Evolutionary conservation across 2,888 invertebrate species (phyloP), one percentile per base, ranked within the genome.

Genomic region (Ptilodon capucinus): DNA sequence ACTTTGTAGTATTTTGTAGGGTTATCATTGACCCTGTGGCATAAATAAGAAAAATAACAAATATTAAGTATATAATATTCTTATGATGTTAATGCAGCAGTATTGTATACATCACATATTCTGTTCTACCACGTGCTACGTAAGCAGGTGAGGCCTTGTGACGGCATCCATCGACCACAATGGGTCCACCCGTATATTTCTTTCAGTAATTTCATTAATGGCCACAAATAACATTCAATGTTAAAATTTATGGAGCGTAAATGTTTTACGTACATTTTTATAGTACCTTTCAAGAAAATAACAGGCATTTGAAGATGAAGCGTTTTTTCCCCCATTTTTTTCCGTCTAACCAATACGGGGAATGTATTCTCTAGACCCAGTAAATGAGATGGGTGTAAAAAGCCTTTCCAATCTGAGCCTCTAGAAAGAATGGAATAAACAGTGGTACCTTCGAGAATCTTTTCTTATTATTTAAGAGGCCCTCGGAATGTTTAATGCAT

Each of bases 381-480:
- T 65, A 81, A 87, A 85, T 82, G 81, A 77, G 75, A 64, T 68
- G 74, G 74, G 80, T 82, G 82, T 82, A 79, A 85, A 85, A 87
- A 84, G 81, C 80, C 84, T 87, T 86, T 87, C 84, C 89, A 89
- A 89, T 89, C 88, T 84, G 81, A 77, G 74, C 81, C 77, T 79
- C 79, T 79, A 75, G 81, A 74, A 81, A 81, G 83, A 86, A 84
- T 81, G 74, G 80, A 79, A 84, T 87, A 85, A 84, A 86, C 84
- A 88, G 85, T 82, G 75, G 81, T 73, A 79, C 81, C 80, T 82
- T 71, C 56, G 76, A 68, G 74, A 79, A 82, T 81, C 70, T 80
- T 83, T 83, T 80, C 84, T 85, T 88, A 89, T 89, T 87, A 88
- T 89, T 89, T 85, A 88, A 84, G 84, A 81, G 81, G 76, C 65